Conservation (phyloP, 2,113 vertebrate species). For the Micromys minutus region DNA sequence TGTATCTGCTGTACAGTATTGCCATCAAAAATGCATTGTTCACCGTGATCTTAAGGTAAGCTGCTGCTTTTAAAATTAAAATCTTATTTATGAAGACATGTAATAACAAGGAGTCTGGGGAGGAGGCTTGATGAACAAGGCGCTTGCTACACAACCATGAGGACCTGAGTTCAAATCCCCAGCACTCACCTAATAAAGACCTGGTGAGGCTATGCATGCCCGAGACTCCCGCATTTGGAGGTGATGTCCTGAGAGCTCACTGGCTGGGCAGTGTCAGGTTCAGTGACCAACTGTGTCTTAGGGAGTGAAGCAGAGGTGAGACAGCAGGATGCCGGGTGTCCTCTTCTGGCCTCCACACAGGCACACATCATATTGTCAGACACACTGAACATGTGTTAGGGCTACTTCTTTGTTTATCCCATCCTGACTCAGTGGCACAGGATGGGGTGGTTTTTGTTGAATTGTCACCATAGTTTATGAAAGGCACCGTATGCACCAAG, state of each 20-base stretch:
- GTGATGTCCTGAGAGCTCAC: neutral
- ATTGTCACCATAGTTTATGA: neutral
- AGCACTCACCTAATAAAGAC: neutral
- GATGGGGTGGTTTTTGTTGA: neutral
- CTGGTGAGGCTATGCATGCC: neutral
- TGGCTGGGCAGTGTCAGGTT: neutral
- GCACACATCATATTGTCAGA: neutral
- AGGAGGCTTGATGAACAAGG: neutral
- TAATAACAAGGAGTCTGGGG: neutral
- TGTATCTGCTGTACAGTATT: conserved; percentile 98
- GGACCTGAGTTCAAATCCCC: neutral
- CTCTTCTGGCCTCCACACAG: neutral
- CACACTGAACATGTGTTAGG: neutral
- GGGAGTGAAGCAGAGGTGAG: neutral
- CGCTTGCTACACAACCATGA: neutral
- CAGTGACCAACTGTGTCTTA: neutral
- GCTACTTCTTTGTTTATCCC: neutral
- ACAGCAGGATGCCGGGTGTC: neutral
- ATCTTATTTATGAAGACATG: neutral
- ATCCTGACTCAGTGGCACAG: neutral
- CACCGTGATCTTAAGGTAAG: conserved; percentile 98
- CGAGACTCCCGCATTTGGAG: neutral
- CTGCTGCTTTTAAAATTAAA: neutral
- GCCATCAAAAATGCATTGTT: conserved; percentile 98
- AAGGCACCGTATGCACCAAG: neutral